These are phyloP conservation scores for Erinaceus europaeus DNA, from an alignment of 2,113 vertebrate species.

Conservation along the genomic window DNA sequence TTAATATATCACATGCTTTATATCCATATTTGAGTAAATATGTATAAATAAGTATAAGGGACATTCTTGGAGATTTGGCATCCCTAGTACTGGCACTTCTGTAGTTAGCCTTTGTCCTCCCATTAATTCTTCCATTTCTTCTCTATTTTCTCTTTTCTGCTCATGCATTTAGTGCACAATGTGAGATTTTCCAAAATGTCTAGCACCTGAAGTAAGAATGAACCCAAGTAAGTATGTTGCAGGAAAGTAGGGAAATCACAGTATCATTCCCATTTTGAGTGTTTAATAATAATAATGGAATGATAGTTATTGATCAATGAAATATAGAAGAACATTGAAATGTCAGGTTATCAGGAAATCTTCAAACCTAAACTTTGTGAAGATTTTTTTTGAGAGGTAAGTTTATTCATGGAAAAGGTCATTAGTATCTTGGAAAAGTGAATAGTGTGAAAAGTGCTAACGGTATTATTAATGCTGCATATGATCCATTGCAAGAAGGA, in stretches of 20 bases:
- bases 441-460: not conserved
- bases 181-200: not conserved
- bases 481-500: no score
- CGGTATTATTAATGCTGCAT: not conserved
- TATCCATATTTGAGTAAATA: not conserved
- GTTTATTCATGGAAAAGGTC: not conserved
- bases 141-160: not conserved
- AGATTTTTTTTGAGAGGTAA: not conserved
- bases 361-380: not conserved
- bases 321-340: not conserved
- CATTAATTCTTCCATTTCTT: not conserved
- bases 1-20: no score
- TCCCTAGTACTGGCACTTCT: not conserved
- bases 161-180: not conserved
- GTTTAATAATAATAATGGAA: not conserved
- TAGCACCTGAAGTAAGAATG: not conserved
- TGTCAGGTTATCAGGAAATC: not conserved
- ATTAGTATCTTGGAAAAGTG: not conserved
- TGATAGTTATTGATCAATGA: not conserved
- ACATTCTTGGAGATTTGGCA: not conserved
- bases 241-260: not conserved
- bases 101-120: no score
- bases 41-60: not conserved
- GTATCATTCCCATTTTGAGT: not conserved
- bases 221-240: not conserved